Evolutionary conservation across 2,797 vertebrate species (phyloP), one percentile per base, ranked within the genome.

Genomic region (Pangasius sanitwongsei): DNA sequence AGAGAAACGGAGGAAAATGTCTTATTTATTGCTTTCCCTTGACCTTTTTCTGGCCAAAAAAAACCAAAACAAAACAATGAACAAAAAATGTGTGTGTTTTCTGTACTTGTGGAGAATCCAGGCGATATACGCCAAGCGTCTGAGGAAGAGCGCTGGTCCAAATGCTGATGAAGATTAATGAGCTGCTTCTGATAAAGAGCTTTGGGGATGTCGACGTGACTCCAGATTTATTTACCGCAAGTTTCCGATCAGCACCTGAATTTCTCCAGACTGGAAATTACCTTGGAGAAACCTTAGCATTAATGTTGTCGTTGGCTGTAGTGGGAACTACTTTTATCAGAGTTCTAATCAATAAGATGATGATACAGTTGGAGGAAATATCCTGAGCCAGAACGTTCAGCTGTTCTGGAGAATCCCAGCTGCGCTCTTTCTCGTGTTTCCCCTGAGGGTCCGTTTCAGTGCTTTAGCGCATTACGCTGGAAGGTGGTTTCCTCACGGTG

Each of bases 1-100:
- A 4, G 72, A 44, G 23, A 48, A 75, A 75, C 9, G 6, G 37
- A 69, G 77, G 31, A 57, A 61, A 59, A 41, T 8, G 28, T 34
- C 44, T 48, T 28, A 65, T 63, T 65, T 48, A 65, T 59, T n/a
- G 57, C 18, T 78, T 89, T 67, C 28, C 82, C n/a, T 75, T 63
- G 53, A 86, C 28, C 31, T 28, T 72, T 86, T 78, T 57, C 1
- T 37, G 15, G 13, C 31, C 2, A 37, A n/a, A 53, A 37, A n/a
- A 41, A 41, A 41, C 5, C 41, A 80, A 78, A 4, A 69, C 31
- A 77, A 86, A 28, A 70, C 48, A 55, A 80, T 0, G 6, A 31
- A 18, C 1, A n/a, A 82, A 84, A 23, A 83, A 20, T 12, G 5
- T 63, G 34, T 34, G 72, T 63, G 57, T 87, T 59, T 70, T 28